phyloP scores from a whole-genome alignment of 2,888 invertebrate genomes.

The Drosophila peninsularis region DNA sequence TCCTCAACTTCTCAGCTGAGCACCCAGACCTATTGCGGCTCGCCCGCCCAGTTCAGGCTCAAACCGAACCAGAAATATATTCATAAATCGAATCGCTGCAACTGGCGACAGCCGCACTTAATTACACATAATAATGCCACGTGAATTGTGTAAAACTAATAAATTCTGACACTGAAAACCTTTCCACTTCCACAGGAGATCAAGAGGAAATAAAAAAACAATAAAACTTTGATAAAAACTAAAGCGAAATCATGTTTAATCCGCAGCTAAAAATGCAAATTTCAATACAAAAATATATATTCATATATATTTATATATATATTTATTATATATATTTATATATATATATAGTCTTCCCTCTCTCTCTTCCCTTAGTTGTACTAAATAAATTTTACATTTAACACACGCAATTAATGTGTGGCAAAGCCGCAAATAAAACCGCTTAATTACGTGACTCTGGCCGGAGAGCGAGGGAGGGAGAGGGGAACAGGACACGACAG shows the following conservation, averaged over 20 bases:
- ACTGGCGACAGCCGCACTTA: background rate
- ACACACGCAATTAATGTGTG: conserved; percentile 75
- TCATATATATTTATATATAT: background rate
- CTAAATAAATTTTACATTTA: conserved; percentile 68
- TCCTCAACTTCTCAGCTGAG: too few relatives aligned
- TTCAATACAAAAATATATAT: conserved; percentile 16
- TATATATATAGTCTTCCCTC: too few relatives aligned
- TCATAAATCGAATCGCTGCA: background rate
- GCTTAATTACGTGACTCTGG: conserved; percentile 76
- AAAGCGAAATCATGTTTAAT: conserved; percentile 15
- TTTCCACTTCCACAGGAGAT: background rate
- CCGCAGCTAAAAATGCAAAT: conserved; percentile 13
- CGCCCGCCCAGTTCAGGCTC: too few relatives aligned
- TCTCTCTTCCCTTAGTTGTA: background rate
- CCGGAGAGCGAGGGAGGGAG: conserved; percentile 9
- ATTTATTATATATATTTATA: conserved; percentile 12
- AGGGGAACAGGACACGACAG: conserved; percentile 15
- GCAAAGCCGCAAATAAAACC: conserved; percentile 78
- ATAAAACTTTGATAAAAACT: conserved; percentile 8
- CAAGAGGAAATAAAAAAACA: background rate
- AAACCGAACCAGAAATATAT: background rate
- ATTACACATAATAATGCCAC: background rate
- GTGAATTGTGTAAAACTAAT: conserved; percentile 6
- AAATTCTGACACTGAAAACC: conserved; percentile 7
- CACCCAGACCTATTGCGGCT: too few relatives aligned